phyloP scores from a whole-genome alignment of 2,797 vertebrate genomes.

The Crocodylus rhombifer region DNA sequence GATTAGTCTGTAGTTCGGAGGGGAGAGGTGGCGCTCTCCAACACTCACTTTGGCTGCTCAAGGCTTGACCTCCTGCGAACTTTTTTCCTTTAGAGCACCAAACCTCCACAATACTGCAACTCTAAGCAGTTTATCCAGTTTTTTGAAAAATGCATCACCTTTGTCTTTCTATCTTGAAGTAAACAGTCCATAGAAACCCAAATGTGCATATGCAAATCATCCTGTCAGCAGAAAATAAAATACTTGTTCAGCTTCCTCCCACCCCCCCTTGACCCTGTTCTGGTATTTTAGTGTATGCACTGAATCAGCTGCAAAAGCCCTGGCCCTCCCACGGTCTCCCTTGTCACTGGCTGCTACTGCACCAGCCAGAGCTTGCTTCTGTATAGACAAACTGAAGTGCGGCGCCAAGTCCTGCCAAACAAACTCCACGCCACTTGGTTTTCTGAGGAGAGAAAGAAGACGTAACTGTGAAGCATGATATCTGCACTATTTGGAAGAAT shows the following conservation, averaged over 20 bases:
- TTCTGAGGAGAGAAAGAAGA: background rate
- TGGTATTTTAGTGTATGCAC: background rate
- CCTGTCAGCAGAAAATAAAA: conserved; percentile 27
- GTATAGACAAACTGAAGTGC: background rate
- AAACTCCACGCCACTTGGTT: background rate
- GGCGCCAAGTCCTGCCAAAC: conserved; percentile 18
- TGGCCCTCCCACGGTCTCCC: background rate
- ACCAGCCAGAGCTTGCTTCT: background rate
- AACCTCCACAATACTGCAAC: too few species aligned
- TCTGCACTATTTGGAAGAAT: too few species aligned
- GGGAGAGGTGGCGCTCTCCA: background rate
- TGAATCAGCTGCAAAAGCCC: background rate
- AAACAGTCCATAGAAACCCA: background rate
- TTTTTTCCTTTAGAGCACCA: background rate
- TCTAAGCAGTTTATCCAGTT: background rate
- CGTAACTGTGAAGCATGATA: background rate
- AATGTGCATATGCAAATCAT: conserved; percentile 8
- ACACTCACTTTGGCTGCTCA: background rate
- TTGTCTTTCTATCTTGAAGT: background rate
- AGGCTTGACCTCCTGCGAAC: background rate
- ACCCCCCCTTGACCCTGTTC: background rate
- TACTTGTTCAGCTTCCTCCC: background rate
- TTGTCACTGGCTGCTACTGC: background rate
- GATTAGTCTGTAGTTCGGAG: background rate
- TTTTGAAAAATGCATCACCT: background rate